Base-by-base conservation (phyloP, 2,113 vertebrate species). In the Heteronetta atricapilla region DNA sequence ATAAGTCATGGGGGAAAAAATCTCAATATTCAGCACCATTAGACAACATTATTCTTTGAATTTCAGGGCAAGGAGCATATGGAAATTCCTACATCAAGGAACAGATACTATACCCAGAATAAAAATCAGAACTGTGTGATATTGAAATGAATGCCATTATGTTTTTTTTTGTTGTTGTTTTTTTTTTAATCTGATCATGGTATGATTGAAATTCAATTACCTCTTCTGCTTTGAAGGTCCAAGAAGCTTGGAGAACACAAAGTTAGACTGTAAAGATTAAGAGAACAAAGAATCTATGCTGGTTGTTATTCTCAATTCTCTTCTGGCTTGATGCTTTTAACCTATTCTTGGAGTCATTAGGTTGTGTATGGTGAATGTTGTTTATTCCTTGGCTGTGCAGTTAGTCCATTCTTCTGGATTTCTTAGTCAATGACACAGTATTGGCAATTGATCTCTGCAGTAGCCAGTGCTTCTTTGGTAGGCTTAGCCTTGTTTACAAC, bases 61-160 rank as follows among this genome's bases (percentile, higher is more conserved):
- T 97, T 95, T 87, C 82, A 94, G 86, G 93, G 80, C 94, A 94
- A 96, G 92, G 94, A 95, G 92, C 92, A 84, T 95, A 95, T 93
- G 95, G 92, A 97, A 97, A 96, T 97, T 92, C 64, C 70, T 77
- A 87, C 80, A 72, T 60, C 19, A 23, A 80, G 76, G 95, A 95
- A 66, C 60, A 93, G 83, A 31, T 48, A 69, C n/a, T 59, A 22
- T 20, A 55, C 8, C 46, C 52, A 69, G 97, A 87, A 95, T 95
- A 82, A 97, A 87, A 94, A 95, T 87, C 91, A 94, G 88, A 66
- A 1, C 11, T n/a, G 44, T 82, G 79, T 68, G 64, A 25, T 92
- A 70, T 50, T 90, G 94, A 95, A 93, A 94, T 91, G 79, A 94
- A 64, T 78, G 90, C 81, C 75, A 78, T 76, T 80, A 63, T 62